Base-by-base conservation (phyloP, 2,888 invertebrate genomes). In the Drosophila meridionalis region DNA sequence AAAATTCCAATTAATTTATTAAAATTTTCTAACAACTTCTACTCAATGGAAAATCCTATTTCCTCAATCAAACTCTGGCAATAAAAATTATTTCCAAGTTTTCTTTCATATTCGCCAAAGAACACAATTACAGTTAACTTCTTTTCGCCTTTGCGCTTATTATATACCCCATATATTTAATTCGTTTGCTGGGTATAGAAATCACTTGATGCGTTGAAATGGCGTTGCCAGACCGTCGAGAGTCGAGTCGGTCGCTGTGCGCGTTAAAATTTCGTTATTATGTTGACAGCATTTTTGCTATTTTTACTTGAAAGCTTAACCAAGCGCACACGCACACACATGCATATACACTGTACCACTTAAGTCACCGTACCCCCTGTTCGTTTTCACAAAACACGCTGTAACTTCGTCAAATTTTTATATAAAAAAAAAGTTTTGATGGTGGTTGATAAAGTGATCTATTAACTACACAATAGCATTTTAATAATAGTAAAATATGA, bases 301-400 rank as follows among this genome's bases (percentile, higher is more conserved):
- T 90, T 90, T 90, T 87, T 89, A 89, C 85, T 87, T 76, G 90
- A 89, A 89, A 89, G 90, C 85, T 86, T 89, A 86, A 89, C 86
- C 90, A 86, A 85, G 88, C 83, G 78, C 75, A 53, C 72, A 67
- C 43, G 68, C 69, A 81, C 66, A 53, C 36, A 56, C 38, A 52
- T 52, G 60, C 47, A 62, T 28, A 52, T 30, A n/a, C n/a, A n/a
- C n/a, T n/a, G n/a, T n/a, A n/a, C n/a, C n/a, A n/a, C n/a, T n/a
- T n/a, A n/a, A n/a, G n/a, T n/a, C n/a, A n/a, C n/a, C n/a, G n/a
- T n/a, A n/a, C n/a, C n/a, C n/a, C n/a, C n/a, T n/a, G n/a, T n/a
- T n/a, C n/a, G n/a, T n/a, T n/a, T n/a, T n/a, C n/a, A n/a, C n/a
- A n/a, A n/a, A n/a, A n/a, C n/a, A n/a, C n/a, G n/a, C n/a, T n/a